Base-by-base conservation (phyloP, 2,888 invertebrate genomes). In the Pteria penguin region DNA sequence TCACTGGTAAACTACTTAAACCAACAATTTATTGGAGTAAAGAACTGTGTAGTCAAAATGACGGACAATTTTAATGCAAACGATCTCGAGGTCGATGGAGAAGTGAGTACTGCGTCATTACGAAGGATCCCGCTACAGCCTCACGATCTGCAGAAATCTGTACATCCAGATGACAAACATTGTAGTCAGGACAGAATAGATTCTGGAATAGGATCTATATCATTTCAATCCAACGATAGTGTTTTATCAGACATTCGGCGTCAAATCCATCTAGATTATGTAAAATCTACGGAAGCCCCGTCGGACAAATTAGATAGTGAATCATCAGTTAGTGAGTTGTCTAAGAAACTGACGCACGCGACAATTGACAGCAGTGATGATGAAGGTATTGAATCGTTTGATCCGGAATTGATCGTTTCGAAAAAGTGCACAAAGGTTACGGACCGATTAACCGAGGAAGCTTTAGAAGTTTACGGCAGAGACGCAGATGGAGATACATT, bases 401-500 rank as follows among this genome's bases (percentile, higher is more conserved):
- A 36, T 36, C 45, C 45, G 14, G 45, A 36, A 11, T 11, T 11
- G 5, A 14, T 36, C 8, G 8, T 14, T 36, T 11, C 14, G 14
- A 36, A 36, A 36, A 36, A 36, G 45, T 36, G 45, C 14, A 36
- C 45, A 36, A 36, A 32, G 2, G 29, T 31, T 32, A 45, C 68
- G 8, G 69, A 72, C 32, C 36, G 69, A 52, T 36, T 77, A 18
- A 77, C 76, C 4, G 67, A 72, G 5, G 72, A 72, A 45, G 68
- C 72, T 22, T 58, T 77, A 29, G 52, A 72, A 26, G 69, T 76
- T 1, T 77, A 73, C 32, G 76, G 76, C 8, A 63, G 61, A 54
- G 84, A 84, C 27, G 66, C 72, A 32, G 84, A 84, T 62, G 84
- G 84, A 0, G 84, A 84, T 57, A 83, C 81, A 0, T 36, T 83